These are phyloP conservation scores for Cisticola juncidis DNA, from an alignment of 2,113 vertebrate genomes.

Conservation along the genomic window DNA sequence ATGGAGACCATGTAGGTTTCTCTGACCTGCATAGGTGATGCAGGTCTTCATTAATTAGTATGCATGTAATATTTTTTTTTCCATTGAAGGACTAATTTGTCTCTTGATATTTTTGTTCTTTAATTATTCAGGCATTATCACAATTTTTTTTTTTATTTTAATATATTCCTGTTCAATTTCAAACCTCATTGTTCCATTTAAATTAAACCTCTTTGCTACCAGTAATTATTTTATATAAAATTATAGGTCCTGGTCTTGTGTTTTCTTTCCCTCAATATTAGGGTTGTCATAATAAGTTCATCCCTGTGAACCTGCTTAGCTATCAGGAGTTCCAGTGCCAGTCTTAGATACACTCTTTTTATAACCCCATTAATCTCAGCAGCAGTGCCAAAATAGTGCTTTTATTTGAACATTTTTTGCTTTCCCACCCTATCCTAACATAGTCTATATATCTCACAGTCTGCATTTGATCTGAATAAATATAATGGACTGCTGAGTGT, in stretches of 20 bases:
- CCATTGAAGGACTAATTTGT: not conserved
- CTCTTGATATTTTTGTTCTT: not conserved
- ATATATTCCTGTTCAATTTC: not conserved
- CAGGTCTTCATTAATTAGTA: not conserved
- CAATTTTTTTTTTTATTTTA: not conserved
- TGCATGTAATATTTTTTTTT: not conserved
- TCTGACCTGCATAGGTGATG: fast-evolving
- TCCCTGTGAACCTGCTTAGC: not conserved
- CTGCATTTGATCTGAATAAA: constrained; percentile 53
- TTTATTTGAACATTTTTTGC: constrained; percentile 40
- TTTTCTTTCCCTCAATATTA: constrained; percentile 1
- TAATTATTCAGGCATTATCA: not conserved
- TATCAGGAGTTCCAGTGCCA: not conserved
- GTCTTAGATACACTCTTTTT: not conserved
- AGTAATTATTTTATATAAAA: not conserved
- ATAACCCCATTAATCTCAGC: constrained; percentile 19
- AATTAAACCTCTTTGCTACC: not conserved
- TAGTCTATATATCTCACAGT: not conserved
- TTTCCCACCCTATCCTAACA: constrained; percentile 40
- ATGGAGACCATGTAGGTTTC: not conserved
- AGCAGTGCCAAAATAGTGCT: constrained; percentile 44
- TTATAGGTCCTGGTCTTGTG: not conserved
- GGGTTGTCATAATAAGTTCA: constrained; percentile 13
- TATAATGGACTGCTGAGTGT: constrained; percentile 51
- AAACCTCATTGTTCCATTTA: not conserved